A percentile compares a stretch with the other conserved stretches of the same genome.
Evolutionary conservation across 2,888 invertebrate species (phyloP).

Genomic region (Torymus auratus): DNA sequence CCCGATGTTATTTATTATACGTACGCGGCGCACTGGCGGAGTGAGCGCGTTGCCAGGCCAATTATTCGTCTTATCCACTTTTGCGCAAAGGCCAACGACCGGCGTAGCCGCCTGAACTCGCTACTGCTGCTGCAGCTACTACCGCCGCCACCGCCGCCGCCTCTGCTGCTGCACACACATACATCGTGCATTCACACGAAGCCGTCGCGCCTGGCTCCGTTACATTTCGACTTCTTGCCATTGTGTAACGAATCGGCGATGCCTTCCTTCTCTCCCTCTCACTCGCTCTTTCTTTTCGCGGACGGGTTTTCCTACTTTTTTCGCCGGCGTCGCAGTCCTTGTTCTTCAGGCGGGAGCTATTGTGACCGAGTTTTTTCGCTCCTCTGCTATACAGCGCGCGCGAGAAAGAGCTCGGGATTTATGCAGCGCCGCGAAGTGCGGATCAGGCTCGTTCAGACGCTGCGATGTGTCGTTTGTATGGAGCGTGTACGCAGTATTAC

Average conservation of each 20-base stretch:
- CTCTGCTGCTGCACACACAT: no score
- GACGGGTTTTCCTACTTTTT: constrained; percentile 24
- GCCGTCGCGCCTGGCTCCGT: constrained; percentile 29
- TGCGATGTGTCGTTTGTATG: no score
- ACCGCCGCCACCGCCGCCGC: neutral
- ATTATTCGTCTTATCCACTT: constrained; percentile 66
- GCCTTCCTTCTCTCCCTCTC: neutral
- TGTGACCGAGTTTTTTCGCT: constrained; percentile 22
- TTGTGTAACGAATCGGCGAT: constrained; percentile 40
- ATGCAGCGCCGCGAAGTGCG: no score
- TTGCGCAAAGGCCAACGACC: constrained; percentile 69
- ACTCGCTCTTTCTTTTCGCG: neutral
- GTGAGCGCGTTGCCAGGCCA: constrained; percentile 48
- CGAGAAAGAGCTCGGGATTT: neutral
- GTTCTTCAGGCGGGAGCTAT: neutral
- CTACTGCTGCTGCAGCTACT: neutral
- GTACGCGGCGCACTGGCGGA: neutral
- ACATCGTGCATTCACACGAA: neutral
- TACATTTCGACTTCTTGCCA: constrained; percentile 42
- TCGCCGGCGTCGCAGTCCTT: neutral
- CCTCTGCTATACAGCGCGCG: neutral
- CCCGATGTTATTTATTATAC: constrained; percentile 16
- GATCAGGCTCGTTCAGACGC: no score
- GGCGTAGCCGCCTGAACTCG: constrained; percentile 35
- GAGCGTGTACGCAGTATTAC: no score